phyloP scores from a whole-genome alignment of 2,113 vertebrate species.

The Mungos mungo region DNA sequence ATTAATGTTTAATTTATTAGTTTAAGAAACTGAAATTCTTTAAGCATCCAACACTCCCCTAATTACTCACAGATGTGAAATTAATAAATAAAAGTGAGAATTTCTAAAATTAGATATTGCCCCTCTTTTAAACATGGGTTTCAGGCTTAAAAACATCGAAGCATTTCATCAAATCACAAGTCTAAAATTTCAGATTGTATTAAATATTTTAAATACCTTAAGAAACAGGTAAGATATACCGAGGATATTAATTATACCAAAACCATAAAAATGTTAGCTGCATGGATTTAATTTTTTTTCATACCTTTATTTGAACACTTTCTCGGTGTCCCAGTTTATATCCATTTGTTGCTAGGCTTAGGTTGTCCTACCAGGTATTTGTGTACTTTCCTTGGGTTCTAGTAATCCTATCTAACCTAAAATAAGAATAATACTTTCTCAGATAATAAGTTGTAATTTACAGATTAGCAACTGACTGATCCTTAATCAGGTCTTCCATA shows the following conservation, averaged over 20 bases:
- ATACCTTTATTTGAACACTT: neutral
- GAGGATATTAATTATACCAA: neutral
- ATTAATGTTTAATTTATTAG: constrained; percentile 6
- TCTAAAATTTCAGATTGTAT: neutral
- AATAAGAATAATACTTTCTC: neutral
- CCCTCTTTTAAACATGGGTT: neutral
- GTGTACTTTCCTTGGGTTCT: neutral
- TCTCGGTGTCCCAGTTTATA: neutral
- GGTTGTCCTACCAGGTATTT: neutral
- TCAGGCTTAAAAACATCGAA: neutral
- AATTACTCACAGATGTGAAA: neutral
- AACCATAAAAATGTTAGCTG: neutral
- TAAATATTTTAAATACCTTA: constrained; percentile 9
- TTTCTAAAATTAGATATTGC: neutral
- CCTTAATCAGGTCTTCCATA: neutral
- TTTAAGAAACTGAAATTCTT: neutral
- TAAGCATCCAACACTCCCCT: neutral
- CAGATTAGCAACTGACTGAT: neutral
- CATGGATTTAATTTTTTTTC: neutral
- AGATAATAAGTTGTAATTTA: neutral
- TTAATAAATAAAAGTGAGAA: neutral
- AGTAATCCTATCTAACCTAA: neutral
- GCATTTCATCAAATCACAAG: neutral
- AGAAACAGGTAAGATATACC: neutral
- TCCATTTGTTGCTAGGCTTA: neutral